Evolutionary conservation across 2,113 vertebrate species (phyloP).

Genomic region (Vulpes lagopus): DNA sequence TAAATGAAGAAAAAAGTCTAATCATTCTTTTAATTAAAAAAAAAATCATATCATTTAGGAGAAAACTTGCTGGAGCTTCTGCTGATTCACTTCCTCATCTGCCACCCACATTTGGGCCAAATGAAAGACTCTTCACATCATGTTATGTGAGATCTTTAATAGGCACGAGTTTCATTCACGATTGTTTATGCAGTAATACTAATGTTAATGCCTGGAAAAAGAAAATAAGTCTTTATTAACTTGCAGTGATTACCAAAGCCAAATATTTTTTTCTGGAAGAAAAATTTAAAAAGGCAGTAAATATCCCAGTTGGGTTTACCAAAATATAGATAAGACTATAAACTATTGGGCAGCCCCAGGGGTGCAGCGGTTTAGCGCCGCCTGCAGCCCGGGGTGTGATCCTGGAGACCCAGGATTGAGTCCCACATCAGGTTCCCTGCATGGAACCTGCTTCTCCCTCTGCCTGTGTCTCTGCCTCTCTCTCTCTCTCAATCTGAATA

Average conservation of each 20-base stretch:
- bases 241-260: neutral
- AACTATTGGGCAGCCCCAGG: neutral
- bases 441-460: no score
- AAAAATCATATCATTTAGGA: neutral
- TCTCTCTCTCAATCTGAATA: no score
- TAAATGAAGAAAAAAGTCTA: conserved; percentile 46
- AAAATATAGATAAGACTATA: neutral
- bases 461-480: no score
- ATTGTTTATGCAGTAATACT: neutral
- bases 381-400: no score
- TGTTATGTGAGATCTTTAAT: neutral
- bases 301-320: neutral
- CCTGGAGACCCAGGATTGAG: no score
- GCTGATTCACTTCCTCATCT: conserved; percentile 55
- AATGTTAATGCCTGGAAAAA: neutral
- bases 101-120: conserved; percentile 36
- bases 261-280: conserved; percentile 50
- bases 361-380: no score
- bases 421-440: no score
- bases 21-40: conserved; percentile 48
- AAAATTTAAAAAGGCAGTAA: conserved; percentile 35
- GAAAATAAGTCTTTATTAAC: neutral
- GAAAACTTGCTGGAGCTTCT: conserved; percentile 49
- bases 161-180: neutral
- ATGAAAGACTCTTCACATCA: neutral